phyloP scores from a whole-genome alignment of 1,140 invertebrate species.

The Drosophila pectinifera region DNA sequence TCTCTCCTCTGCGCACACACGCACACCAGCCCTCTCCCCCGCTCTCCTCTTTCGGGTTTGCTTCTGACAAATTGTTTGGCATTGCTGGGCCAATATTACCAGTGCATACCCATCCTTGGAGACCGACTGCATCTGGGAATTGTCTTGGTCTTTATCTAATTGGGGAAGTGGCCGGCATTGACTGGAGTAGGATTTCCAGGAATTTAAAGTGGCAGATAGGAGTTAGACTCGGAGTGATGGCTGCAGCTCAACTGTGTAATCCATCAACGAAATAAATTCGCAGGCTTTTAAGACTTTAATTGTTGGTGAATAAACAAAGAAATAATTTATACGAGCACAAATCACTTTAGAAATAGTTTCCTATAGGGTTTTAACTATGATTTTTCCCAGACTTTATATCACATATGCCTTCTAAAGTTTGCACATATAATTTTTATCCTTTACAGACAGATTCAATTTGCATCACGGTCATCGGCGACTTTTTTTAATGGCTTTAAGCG shows the following conservation, averaged over 20 bases:
- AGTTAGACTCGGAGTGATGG: neutral
- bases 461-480: conserved; percentile 12
- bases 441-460: conserved; percentile 33
- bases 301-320: neutral
- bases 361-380: neutral
- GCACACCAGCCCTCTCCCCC: neutral
- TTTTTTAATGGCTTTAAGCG: conserved; percentile 35
- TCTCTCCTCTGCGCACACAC: conserved; percentile 10
- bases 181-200: neutral
- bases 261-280: neutral
- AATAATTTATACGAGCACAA: too few relatives aligned
- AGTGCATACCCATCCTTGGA: conserved; percentile 34
- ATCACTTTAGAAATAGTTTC: too few relatives aligned
- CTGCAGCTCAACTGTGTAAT: neutral
- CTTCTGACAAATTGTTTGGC: conserved; percentile 59
- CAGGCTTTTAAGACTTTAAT: neutral
- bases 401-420: neutral
- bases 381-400: neutral
- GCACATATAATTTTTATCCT: conserved; percentile 5
- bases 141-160: conserved; percentile 23
- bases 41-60: conserved; percentile 22
- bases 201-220: neutral
- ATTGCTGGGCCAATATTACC: conserved; percentile 38
- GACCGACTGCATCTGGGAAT: conserved; percentile 32
- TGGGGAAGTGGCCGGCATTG: neutral